Evolutionary conservation across 2,888 invertebrate genomes (phyloP).

Genomic region (Lithophane ornitopus): DNA sequence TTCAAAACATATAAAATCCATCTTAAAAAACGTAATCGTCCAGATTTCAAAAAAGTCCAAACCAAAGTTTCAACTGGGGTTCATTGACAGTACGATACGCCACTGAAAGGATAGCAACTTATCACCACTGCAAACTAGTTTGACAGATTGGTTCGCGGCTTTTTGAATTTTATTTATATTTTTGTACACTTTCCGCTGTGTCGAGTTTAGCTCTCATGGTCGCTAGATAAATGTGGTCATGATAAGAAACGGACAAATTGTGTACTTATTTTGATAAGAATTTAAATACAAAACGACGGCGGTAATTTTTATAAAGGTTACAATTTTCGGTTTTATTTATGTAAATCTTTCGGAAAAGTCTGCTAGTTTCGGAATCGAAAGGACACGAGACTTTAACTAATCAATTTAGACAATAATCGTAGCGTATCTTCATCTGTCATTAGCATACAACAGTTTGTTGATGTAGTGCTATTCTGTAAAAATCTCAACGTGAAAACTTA

Average conservation of each 20-base stretch:
- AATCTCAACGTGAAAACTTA: not conserved
- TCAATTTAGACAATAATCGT: too few species aligned
- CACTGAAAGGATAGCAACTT: slow-evolving; percentile 59
- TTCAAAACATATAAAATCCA: not conserved
- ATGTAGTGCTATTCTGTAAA: not conserved
- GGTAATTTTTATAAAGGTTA: not conserved
- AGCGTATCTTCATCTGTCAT: not conserved
- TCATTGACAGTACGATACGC: slow-evolving; percentile 58
- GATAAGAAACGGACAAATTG: slow-evolving; percentile 18
- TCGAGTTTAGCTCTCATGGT: slow-evolving; percentile 22
- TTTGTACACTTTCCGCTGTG: slow-evolving; percentile 20
- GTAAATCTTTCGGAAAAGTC: not conserved
- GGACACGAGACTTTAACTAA: not conserved
- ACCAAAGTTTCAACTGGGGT: slow-evolving; percentile 8
- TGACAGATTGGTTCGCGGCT: slow-evolving; percentile 24
- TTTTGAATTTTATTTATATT: slow-evolving; percentile 24
- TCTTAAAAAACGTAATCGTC: not conserved
- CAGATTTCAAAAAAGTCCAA: not conserved
- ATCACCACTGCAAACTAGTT: slow-evolving; percentile 46
- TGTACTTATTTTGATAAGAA: slow-evolving; percentile 15
- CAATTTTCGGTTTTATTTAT: not conserved
- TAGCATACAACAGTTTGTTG: too few species aligned
- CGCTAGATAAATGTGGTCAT: slow-evolving; percentile 7
- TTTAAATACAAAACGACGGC: not conserved
- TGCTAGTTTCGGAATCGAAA: not conserved